Conservation (phyloP, 37 sponge, comb jelly and placozoan species). For the Agelas oroides region DNA sequence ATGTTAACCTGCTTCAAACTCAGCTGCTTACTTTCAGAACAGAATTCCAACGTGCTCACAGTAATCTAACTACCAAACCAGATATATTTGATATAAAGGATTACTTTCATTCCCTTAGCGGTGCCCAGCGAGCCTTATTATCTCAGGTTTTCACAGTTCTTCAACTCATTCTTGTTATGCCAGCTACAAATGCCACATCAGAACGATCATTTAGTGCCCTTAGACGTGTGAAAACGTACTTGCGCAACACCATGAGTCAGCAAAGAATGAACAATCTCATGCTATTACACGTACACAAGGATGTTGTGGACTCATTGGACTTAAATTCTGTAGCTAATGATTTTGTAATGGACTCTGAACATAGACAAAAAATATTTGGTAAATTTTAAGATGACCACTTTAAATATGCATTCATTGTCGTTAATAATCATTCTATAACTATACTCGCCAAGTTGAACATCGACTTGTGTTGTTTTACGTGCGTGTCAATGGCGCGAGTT, state of each 20-base stretch:
- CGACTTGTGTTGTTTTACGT: too few relatives aligned
- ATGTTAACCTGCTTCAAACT: neutral
- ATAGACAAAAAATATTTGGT: too few relatives aligned
- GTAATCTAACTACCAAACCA: neutral
- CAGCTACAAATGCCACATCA: slow-evolving; percentile 70
- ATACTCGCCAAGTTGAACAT: too few relatives aligned
- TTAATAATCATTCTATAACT: too few relatives aligned
- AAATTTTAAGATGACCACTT: too few relatives aligned
- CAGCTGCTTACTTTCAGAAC: neutral
- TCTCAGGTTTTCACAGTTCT: slow-evolving; percentile 37
- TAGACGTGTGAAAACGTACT: slow-evolving; percentile 61
- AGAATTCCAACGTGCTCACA: neutral
- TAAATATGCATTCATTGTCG: too few relatives aligned
- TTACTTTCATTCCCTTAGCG: too few relatives aligned
- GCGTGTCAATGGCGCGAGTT: too few relatives aligned
- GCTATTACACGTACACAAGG: too few relatives aligned
- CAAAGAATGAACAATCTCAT: slow-evolving; percentile 66
- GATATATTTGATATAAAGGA: slow-evolving; percentile 40
- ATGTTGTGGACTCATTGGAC: too few relatives aligned
- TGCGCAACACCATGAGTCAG: slow-evolving; percentile 62
- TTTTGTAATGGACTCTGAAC: too few relatives aligned
- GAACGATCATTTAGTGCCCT: slow-evolving; percentile 67
- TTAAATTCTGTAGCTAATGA: too few relatives aligned
- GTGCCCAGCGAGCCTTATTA: neutral
- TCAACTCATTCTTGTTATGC: slow-evolving; percentile 64